These are phyloP conservation scores for Paralichthys olivaceus DNA, from an alignment of 2,113 vertebrate genomes.

Conservation along the genomic window DNA sequence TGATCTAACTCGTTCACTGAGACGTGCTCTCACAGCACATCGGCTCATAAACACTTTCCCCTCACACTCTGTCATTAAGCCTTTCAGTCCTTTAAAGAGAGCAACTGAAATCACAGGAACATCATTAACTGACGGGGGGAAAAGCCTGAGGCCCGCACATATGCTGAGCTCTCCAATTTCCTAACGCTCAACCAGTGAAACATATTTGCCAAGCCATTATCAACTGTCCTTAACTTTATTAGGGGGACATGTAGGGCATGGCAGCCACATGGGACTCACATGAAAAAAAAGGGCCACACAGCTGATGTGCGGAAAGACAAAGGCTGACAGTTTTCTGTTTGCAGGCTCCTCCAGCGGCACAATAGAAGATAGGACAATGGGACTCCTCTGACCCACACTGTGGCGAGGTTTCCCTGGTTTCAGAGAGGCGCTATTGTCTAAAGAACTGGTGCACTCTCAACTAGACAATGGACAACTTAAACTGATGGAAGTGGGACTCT, in stretches of 20 bases:
- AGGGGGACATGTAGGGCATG: constrained; percentile 71
- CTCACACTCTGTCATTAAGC: background rate
- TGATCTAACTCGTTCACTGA: background rate
- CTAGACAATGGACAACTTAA: constrained; percentile 72
- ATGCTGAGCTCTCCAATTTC: constrained; percentile 23
- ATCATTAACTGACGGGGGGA: constrained; percentile 5
- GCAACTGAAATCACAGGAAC: constrained; percentile 42
- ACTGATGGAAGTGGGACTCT: constrained; percentile 55
- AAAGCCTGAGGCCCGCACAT: constrained; percentile 27
- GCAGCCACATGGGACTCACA: constrained; percentile 65
- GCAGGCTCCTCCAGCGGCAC: constrained; percentile 77
- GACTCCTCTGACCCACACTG: constrained; percentile 73
- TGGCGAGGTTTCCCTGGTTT: constrained; percentile 70
- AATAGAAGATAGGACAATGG: constrained; percentile 82
- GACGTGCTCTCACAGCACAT: background rate
- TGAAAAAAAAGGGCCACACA: constrained; percentile 60
- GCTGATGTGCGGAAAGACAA: constrained; percentile 80
- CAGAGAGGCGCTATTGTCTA: constrained; percentile 77
- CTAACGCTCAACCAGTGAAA: constrained; percentile 39
- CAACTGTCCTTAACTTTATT: constrained; percentile 68
- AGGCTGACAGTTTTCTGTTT: constrained; percentile 80
- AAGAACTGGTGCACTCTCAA: constrained; percentile 64
- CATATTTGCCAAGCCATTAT: constrained; percentile 61
- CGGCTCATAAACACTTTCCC: constrained; percentile 33
- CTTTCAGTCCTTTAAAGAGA: constrained; percentile 25